Evolutionary conservation across 2,113 vertebrate species (phyloP).

Genomic region (Elaphurus davidianus): DNA sequence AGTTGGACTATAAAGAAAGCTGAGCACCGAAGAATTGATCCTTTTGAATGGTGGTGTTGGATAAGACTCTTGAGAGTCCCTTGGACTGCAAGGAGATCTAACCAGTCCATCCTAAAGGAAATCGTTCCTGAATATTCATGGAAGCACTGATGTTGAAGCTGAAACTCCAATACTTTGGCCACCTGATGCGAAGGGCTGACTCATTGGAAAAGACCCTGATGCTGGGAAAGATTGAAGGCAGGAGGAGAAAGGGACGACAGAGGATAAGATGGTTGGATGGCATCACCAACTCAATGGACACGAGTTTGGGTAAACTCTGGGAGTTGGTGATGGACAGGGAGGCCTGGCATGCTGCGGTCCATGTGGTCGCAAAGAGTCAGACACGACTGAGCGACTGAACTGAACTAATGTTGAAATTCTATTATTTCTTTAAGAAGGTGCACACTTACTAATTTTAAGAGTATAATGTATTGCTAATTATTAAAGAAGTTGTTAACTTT

Average conservation of each 20-base stretch:
- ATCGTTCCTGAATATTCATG: background rate
- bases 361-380: background rate
- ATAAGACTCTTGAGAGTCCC: background rate
- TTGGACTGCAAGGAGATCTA: background rate
- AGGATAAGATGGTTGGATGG: background rate
- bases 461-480: background rate
- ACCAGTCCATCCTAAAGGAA: background rate
- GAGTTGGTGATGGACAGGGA: background rate
- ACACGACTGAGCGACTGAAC: background rate
- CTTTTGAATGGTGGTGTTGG: background rate
- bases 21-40: fast-evolving
- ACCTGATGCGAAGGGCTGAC: background rate
- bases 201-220: background rate
- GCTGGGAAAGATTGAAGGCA: background rate
- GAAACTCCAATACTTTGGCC: background rate
- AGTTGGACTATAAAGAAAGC: background rate
- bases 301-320: background rate
- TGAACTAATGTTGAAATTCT: background rate
- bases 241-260: background rate
- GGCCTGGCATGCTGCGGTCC: background rate
- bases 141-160: background rate
- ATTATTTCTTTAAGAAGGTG: constrained; percentile 27
- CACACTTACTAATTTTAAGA: background rate
- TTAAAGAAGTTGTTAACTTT: background rate
- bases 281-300: background rate